Percentiles rank a stretch among this genome's conserved stretches.
Evolutionary conservation across 2,888 invertebrate genomes (phyloP).

Genomic region (Hetaerina titia): DNA sequence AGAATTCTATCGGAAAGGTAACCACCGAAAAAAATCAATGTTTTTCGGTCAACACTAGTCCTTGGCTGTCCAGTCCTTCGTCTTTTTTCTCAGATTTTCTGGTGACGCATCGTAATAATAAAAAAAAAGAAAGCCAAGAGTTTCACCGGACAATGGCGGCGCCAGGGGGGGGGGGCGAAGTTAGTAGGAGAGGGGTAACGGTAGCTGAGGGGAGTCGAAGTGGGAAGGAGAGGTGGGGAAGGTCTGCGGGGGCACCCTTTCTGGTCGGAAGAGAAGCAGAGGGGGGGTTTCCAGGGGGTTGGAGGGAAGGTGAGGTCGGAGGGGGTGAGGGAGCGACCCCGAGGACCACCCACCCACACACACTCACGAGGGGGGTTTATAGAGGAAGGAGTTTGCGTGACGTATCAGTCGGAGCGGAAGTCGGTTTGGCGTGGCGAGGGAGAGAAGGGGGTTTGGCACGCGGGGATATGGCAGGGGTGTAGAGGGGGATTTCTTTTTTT

Average conservation of each 20-base stretch:
- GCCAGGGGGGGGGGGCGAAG: background rate
- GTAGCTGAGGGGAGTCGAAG: background rate
- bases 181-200: background rate
- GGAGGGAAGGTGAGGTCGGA: no score
- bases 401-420: slow-evolving; percentile 39
- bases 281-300: background rate
- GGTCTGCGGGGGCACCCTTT: background rate
- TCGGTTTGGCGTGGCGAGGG: background rate
- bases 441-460: background rate
- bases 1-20: background rate
- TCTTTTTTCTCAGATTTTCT: background rate
- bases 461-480: background rate
- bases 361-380: background rate
- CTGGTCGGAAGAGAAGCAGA: background rate
- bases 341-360: background rate
- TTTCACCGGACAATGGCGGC: background rate
- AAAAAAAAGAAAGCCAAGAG: background rate
- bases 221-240: background rate
- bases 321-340: no score
- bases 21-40: background rate
- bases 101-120: background rate
- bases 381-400: slow-evolving; percentile 36
- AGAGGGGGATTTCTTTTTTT: background rate
- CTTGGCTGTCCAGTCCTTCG: background rate
- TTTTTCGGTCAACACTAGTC: background rate